Conservation (phyloP, 2,113 vertebrate species). For the Pteronura brasiliensis region DNA sequence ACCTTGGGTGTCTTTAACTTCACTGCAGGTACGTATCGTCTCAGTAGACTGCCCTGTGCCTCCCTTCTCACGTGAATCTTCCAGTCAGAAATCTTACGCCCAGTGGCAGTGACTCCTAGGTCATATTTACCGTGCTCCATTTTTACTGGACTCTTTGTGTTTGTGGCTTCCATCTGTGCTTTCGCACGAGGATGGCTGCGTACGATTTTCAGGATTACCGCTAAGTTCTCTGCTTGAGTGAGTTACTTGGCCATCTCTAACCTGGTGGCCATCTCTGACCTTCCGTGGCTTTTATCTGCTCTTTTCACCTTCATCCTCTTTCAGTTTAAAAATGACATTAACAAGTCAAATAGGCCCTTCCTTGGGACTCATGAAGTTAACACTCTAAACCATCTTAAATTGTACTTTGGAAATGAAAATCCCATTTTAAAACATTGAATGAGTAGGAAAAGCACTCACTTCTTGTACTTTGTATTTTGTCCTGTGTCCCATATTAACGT, state of each 20-base stretch:
- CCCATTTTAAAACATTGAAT: not conserved
- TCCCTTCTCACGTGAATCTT: not conserved
- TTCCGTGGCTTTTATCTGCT: not conserved
- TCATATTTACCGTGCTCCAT: accelerated
- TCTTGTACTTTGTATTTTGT: not conserved
- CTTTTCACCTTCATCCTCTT: not conserved
- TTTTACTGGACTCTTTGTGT: not conserved
- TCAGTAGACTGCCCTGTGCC: accelerated
- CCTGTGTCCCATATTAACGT: not conserved
- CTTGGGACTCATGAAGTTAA: not conserved
- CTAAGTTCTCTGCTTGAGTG: not conserved
- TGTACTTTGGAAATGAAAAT: not conserved
- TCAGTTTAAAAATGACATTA: not conserved
- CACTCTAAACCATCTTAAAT: not conserved
- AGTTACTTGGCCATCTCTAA: not conserved
- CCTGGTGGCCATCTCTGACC: not conserved
- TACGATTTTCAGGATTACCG: not conserved
- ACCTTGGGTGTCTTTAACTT: not conserved
- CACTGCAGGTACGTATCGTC: too few species aligned
- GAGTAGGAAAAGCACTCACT: not conserved
- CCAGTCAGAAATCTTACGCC: not conserved
- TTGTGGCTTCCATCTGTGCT: not conserved
- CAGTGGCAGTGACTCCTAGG: too few species aligned
- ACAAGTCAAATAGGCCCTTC: not conserved
- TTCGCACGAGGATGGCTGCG: not conserved